phyloP scores from a whole-genome alignment of 2,797 vertebrate genomes.

The Sebastes umbrosus region DNA sequence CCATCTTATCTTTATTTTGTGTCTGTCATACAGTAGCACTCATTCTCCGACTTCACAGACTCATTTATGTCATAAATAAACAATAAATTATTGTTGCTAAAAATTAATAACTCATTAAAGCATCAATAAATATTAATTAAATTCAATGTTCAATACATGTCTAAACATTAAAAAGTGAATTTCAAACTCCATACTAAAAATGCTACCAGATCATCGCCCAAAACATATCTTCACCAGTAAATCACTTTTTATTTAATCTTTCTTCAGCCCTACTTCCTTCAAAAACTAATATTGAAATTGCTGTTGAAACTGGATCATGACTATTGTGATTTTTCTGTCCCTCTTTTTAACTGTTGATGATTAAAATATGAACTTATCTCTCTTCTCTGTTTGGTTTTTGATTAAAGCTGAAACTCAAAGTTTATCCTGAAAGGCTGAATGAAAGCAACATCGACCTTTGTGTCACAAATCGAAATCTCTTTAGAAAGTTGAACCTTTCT shows the following conservation, averaged over 20 bases:
- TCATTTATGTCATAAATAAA: not conserved
- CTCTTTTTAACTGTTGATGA: not conserved
- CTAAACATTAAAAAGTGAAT: not conserved
- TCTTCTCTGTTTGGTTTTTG: not conserved
- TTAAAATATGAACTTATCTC: not conserved
- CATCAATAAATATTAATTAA: not conserved
- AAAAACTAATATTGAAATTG: not conserved
- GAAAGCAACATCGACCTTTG: constrained; percentile 3
- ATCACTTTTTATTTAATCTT: not conserved
- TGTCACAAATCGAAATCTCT: not conserved
- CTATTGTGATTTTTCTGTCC: not conserved
- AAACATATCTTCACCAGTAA: not conserved
- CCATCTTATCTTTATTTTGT: not conserved
- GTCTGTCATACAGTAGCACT: no score
- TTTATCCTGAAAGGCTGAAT: not conserved
- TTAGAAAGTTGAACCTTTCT: not conserved
- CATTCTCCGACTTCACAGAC: not conserved
- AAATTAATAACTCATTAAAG: not conserved
- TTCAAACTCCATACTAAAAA: not conserved
- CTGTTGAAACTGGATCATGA: not conserved
- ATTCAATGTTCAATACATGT: not conserved
- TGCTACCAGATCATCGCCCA: no score
- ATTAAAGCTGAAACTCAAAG: not conserved
- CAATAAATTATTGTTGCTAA: not conserved
- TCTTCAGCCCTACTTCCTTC: not conserved